Evolutionary conservation across 2,888 invertebrate genomes (phyloP).

Genomic region (Cyclophora albipunctata): DNA sequence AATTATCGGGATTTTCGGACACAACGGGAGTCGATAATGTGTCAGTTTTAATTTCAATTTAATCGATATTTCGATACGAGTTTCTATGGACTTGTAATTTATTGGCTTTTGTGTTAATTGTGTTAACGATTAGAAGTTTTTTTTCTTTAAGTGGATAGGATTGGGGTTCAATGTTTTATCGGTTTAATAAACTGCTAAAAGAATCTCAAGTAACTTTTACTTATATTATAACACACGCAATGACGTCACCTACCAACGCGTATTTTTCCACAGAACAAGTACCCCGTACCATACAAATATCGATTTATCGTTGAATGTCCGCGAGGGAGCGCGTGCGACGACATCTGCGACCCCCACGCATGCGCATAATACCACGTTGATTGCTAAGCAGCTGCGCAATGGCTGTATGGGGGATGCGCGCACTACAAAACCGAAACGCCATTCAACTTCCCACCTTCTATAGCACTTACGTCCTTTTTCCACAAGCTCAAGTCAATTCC

Average conservation of each 20-base stretch:
- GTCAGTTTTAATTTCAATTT: constrained; percentile 22
- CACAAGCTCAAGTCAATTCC: no score
- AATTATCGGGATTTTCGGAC: constrained; percentile 41
- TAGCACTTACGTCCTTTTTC: neutral
- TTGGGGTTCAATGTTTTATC: no score
- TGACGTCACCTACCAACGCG: no score
- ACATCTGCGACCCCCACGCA: constrained; percentile 72
- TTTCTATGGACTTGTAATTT: constrained; percentile 16
- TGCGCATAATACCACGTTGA: constrained; percentile 58
- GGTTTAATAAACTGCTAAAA: no score
- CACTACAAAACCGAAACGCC: constrained; percentile 10
- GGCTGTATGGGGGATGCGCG: constrained; percentile 34
- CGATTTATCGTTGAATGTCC: constrained; percentile 38
- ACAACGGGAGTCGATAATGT: constrained; percentile 31
- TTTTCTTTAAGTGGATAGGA: constrained; percentile 3
- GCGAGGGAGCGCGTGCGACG: constrained; percentile 40
- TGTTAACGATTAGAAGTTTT: constrained; percentile 7
- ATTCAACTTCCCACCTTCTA: constrained; percentile 5
- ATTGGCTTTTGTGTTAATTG: neutral
- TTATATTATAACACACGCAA: no score
- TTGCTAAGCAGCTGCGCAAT: constrained; percentile 58
- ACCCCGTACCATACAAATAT: constrained; percentile 26
- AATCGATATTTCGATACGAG: constrained; percentile 29
- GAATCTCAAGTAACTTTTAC: no score
- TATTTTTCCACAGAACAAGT: constrained; percentile 7